These are phyloP conservation scores for Dendrocopos noguchii DNA, from an alignment of 2,113 vertebrate genomes.

Conservation along the genomic window DNA sequence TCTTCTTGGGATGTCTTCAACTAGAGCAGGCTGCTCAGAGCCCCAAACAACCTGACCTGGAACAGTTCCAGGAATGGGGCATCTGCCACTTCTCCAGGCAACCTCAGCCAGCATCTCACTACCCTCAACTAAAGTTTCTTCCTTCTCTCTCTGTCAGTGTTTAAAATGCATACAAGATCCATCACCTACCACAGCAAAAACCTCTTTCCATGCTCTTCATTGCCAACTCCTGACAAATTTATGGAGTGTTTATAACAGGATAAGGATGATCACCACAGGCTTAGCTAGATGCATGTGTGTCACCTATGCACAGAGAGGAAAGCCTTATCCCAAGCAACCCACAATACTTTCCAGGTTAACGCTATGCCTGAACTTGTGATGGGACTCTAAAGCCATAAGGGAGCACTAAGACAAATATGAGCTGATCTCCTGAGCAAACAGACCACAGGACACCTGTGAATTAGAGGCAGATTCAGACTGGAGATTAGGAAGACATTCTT, in stretches of 20 bases:
- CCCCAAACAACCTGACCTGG: too few relatives aligned
- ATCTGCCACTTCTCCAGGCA: too few relatives aligned
- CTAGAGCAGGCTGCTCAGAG: too few relatives aligned
- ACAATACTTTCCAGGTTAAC: not conserved
- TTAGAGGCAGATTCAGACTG: too few relatives aligned
- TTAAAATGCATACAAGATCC: too few relatives aligned
- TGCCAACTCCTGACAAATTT: not conserved
- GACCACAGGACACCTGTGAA: not conserved
- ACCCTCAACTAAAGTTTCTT: too few relatives aligned
- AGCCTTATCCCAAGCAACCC: not conserved
- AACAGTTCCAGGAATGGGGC: too few relatives aligned
- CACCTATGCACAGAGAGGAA: not conserved
- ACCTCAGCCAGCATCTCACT: too few relatives aligned
- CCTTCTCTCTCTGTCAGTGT: too few relatives aligned
- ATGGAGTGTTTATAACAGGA: not conserved
- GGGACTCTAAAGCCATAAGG: not conserved
- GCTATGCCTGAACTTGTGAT: not conserved
- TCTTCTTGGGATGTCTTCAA: too few relatives aligned
- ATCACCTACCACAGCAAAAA: not conserved
- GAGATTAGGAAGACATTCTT: too few relatives aligned
- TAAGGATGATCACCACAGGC: not conserved
- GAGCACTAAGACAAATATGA: not conserved
- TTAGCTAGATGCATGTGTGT: not conserved
- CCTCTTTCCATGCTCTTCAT: accelerated
- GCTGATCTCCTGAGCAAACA: not conserved